A percentile compares a stretch with the other conserved stretches of the same genome.
Evolutionary conservation across 2,797 vertebrate species (phyloP).

Genomic region (Prionace glauca): DNA sequence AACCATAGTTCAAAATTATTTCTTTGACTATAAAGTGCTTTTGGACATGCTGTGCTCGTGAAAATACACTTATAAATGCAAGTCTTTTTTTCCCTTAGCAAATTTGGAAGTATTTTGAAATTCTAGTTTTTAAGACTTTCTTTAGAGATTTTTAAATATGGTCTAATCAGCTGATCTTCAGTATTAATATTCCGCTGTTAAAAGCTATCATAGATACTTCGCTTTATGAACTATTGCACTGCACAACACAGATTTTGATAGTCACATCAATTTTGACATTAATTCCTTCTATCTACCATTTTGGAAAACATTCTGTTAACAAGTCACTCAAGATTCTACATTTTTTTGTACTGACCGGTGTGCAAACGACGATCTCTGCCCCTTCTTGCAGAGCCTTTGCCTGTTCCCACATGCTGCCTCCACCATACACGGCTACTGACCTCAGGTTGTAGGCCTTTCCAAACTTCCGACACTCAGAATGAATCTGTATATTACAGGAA

Average conservation of each 20-base stretch:
- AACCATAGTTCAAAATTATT: neutral
- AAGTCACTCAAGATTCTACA: neutral
- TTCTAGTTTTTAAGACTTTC: neutral
- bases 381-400: conserved; percentile 97
- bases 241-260: neutral
- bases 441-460: conserved; percentile 94
- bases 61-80: neutral
- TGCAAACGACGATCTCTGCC: conserved; percentile 96
- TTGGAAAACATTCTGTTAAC: neutral
- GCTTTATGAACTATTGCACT: neutral
- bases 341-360: conserved; percentile 71
- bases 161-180: neutral
- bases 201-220: neutral
- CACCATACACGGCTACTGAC: conserved; percentile 95
- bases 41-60: neutral
- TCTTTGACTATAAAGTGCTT: neutral
- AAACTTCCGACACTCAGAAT: conserved; percentile 93
- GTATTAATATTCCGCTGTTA: neutral
- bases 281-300: neutral
- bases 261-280: neutral
- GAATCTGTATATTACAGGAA: conserved; percentile 66
- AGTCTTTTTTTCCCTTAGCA: neutral
- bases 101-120: neutral
- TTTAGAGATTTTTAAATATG: neutral
- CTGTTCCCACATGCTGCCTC: conserved; percentile 99